Evolutionary conservation across 1,140 invertebrate species (phyloP), one percentile per base, ranked within the genome.

Genomic region (Bombus consobrinus): DNA sequence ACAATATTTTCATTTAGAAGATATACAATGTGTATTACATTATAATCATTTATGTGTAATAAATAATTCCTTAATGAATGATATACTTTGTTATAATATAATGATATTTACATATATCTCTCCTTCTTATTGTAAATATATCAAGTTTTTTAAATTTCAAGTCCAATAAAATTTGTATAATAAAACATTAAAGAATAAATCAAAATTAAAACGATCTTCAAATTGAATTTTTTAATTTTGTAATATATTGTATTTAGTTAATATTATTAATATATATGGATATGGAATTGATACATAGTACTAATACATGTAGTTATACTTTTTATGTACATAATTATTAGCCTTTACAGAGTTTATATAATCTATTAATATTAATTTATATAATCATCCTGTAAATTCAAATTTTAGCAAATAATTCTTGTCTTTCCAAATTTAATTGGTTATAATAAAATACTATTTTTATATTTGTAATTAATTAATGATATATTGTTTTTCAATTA

Each of bases 1-100:
- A 57, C 69, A 85, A 81, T 88, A 86, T 83, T 85, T 88, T 87
- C 68, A 81, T 86, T 81, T 86, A 79, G 76, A 82, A 88, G 43
- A 25, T 66, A 84, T 66, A 64, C 62, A 66, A 76, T 57, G 64
- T 77, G 81, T 87, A 83, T 80, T 80, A 62, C 64, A 39, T 91
- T 84, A 79, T 41, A 82, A 78, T 72, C 68, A 12, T 69, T 47
- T 81, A 71, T 59, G 39, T 81, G 62, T 64, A 77, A 80, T 81
- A 84, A 84, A 87, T 73, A 80, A 74, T 73, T 87, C 81, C 12
- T 53, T 53, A 9, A 77, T 82, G 10, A 73, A 87, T 57, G 72
- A 83, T 22, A 6, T 72, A 83, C 43, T 81, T 59, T 72, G 79
- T 80, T 43, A 62, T 41, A 73, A 80, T 83, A 66, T 32, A 53